Base-by-base conservation (phyloP, 2,113 vertebrate genomes). In the Gorsachius goisagi region DNA sequence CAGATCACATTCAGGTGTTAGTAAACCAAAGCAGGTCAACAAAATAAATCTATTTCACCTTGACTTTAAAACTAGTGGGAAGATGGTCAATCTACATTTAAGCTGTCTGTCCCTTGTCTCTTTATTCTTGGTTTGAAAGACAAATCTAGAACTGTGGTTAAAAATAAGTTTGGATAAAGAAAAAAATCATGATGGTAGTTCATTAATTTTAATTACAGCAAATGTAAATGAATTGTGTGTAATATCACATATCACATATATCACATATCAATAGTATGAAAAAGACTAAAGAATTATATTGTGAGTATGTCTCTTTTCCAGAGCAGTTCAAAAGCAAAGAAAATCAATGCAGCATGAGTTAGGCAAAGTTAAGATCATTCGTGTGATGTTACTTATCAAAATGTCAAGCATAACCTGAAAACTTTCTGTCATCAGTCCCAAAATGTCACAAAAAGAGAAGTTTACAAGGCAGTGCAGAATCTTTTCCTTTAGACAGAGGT, bases 381-480 rank as follows among this genome's bases (percentile, higher is more conserved):
- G 63, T 84, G 77, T 90, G 95, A 88, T 79, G 69, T 90, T 85
- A 77, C 82, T 94, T 91, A 79, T 85, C 90, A 94, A 97, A 97
- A 97, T 97, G 92, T 94, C 94, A 97, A 81, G 66, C 72, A 92
- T 83, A 97, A 96, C 87, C 80, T 93, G 90, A 88, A 96, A 93
- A 92, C 37, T 88, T 91, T 68, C 83, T 95, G 74, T 84, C 83
- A 97, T 83, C 74, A 85, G 59, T 95, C 74, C 52, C 37, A 90
- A 94, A 97, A 97, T 97, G 86, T 94, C 94, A 96, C 52, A 41
- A 59, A 89, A 77, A 76, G 12, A 78, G 76, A 91, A 33, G n/a
- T 45, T 88, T 95, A 69, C 56, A 53, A 93, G 86, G 59, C 67
- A 93, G 86, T 35, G 39, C 13, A 71, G 66, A 94, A 91, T 49